Conservation (phyloP, 2,888 invertebrate genomes). For the Heliothis peltigera region DNA sequence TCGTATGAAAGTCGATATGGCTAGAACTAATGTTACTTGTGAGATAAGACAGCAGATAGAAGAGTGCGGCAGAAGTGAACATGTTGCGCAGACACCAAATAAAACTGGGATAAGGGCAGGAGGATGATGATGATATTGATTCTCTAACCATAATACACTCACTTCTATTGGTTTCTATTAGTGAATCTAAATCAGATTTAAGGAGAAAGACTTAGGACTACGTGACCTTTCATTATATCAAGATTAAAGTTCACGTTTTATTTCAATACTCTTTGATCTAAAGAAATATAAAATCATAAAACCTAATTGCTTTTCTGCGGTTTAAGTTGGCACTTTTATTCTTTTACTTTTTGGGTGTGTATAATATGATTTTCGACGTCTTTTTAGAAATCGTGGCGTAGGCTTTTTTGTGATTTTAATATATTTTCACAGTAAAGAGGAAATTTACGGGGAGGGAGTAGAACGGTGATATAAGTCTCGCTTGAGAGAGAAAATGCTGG, state of each 20-base stretch:
- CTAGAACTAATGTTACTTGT: no score
- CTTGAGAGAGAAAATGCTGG: conserved; percentile 10
- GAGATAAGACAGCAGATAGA: no score
- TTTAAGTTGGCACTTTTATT: conserved; percentile 29
- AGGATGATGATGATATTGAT: no score
- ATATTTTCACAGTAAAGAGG: conserved; percentile 6
- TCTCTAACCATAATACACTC: no score
- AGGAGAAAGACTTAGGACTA: no score
- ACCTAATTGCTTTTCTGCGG: conserved; percentile 31
- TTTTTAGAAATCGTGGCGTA: not conserved
- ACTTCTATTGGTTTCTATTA: no score
- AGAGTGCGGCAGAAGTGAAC: no score
- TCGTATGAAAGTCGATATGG: no score
- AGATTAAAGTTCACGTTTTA: conserved; percentile 12
- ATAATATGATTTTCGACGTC: not conserved
- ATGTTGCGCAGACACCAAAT: no score
- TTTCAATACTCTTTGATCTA: conserved; percentile 7
- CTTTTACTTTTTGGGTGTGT: conserved; percentile 3
- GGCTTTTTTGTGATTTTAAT: conserved; percentile 8
- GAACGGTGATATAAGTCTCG: conserved; percentile 9
- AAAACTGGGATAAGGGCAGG: no score
- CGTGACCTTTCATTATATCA: not conserved
- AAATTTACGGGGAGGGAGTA: conserved; percentile 1
- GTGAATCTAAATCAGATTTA: no score
- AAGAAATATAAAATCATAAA: conserved; percentile 35